These are phyloP conservation scores for Macropus fuliginosus DNA, from an alignment of 2,797 vertebrate genomes.

Conservation along the genomic window DNA sequence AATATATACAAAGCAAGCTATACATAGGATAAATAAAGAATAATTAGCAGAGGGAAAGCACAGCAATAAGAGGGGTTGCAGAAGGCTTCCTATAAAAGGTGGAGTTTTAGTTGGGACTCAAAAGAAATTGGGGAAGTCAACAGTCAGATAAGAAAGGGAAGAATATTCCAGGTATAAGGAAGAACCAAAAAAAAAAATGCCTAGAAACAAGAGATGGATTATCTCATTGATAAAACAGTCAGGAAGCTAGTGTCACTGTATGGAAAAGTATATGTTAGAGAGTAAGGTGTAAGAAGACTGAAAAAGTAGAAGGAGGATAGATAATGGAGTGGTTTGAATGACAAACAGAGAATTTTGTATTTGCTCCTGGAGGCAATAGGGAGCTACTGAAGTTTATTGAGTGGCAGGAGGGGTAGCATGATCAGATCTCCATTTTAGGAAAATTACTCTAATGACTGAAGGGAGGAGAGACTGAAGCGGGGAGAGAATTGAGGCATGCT, in stretches of 20 bases:
- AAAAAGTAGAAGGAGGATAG: background rate
- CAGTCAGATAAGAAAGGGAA: background rate
- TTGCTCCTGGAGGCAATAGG: background rate
- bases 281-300: background rate
- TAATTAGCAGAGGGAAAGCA: background rate
- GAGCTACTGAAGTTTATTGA: background rate
- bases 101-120: background rate
- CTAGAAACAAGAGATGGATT: background rate
- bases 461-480: background rate
- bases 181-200: background rate
- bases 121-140: background rate
- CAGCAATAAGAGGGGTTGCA: background rate
- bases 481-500: background rate
- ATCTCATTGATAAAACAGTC: background rate
- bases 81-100: background rate
- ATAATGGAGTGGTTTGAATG: background rate
- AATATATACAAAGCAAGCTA: background rate
- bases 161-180: background rate
- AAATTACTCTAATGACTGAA: background rate
- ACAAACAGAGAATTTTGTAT: background rate
- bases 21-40: background rate
- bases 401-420: background rate
- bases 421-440: background rate
- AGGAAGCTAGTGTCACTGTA: background rate
- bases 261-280: background rate